A percentile compares a stretch with the other conserved stretches of the same genome.
These are phyloP conservation scores for Paralichthys olivaceus DNA, from an alignment of 2,113 vertebrate species.

Conservation along the genomic window DNA sequence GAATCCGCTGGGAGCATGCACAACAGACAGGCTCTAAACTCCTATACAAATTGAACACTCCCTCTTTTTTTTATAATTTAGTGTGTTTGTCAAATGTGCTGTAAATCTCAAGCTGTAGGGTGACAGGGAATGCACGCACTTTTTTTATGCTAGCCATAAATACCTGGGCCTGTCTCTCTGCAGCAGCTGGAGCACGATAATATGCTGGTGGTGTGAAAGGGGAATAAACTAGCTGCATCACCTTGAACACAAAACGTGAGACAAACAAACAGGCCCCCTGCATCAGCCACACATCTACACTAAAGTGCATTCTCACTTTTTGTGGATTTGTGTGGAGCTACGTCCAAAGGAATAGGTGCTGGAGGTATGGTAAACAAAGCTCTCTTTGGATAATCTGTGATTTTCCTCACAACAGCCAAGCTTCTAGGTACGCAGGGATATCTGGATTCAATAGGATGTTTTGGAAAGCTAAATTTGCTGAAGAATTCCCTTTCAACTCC, in stretches of 20 bases:
- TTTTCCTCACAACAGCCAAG: slow-evolving; percentile 43
- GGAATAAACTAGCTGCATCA: slow-evolving; percentile 61
- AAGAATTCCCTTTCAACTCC: neutral
- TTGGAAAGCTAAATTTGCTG: slow-evolving; percentile 25
- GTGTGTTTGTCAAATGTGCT: slow-evolving; percentile 69
- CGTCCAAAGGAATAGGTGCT: slow-evolving; percentile 43
- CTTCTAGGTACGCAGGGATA: slow-evolving; percentile 14
- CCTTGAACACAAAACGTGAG: slow-evolving; percentile 64
- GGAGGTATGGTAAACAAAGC: slow-evolving; percentile 52
- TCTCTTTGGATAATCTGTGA: slow-evolving; percentile 51
- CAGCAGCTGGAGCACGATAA: slow-evolving; percentile 70
- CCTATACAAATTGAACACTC: slow-evolving; percentile 76
- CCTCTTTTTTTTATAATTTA: slow-evolving; percentile 37
- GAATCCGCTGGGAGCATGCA: slow-evolving; percentile 65
- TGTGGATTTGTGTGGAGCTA: slow-evolving; percentile 30
- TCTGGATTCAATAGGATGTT: slow-evolving; percentile 34
- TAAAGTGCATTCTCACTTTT: slow-evolving; percentile 19
- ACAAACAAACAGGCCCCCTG: slow-evolving; percentile 31
- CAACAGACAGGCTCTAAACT: slow-evolving; percentile 77
- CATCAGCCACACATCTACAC: slow-evolving; percentile 31
- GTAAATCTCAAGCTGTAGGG: slow-evolving; percentile 70
- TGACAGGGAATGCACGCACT: slow-evolving; percentile 72
- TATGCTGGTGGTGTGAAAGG: slow-evolving; percentile 59
- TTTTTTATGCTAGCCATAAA: slow-evolving; percentile 79
- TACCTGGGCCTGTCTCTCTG: slow-evolving; percentile 66